Conservation (phyloP, 2,113 vertebrate species). For the Alectura lathami region DNA sequence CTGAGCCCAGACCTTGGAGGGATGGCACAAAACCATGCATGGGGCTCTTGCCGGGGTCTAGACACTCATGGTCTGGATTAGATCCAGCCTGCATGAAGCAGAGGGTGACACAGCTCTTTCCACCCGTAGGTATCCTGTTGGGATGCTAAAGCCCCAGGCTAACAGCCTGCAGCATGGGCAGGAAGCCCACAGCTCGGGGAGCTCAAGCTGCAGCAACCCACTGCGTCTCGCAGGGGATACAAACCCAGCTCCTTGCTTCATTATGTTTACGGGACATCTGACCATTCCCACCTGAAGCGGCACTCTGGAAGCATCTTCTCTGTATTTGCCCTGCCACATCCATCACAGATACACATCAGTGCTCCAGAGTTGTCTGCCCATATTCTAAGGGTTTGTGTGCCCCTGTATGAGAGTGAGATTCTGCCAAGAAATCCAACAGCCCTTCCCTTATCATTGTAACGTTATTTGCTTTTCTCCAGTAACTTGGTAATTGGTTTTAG, state of each 20-base stretch:
- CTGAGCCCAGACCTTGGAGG: not conserved
- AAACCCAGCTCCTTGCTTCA: not conserved
- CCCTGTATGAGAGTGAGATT: not conserved
- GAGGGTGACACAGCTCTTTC: not conserved
- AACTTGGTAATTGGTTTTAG: not conserved
- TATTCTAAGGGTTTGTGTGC: accelerated
- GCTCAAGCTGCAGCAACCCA: not conserved
- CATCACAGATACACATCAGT: not conserved
- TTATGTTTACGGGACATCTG: accelerated
- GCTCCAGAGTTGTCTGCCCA: not conserved
- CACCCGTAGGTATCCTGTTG: not conserved
- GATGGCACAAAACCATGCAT: accelerated
- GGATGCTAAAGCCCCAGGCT: not conserved
- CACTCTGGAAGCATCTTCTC: accelerated
- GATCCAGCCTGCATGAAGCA: not conserved
- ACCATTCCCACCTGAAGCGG: accelerated
- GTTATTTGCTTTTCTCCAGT: not conserved
- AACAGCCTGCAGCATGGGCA: not conserved
- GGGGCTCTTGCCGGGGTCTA: not conserved
- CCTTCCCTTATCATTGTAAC: not conserved
- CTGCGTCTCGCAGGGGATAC: not conserved
- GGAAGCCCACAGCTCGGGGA: not conserved
- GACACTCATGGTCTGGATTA: not conserved
- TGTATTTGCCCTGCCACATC: accelerated
- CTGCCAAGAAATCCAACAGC: not conserved